Percentiles rank a stretch among this genome's conserved stretches.
Evolutionary conservation across 1,140 invertebrate species (phyloP).

Genomic region (Andrena cerasifolii): DNA sequence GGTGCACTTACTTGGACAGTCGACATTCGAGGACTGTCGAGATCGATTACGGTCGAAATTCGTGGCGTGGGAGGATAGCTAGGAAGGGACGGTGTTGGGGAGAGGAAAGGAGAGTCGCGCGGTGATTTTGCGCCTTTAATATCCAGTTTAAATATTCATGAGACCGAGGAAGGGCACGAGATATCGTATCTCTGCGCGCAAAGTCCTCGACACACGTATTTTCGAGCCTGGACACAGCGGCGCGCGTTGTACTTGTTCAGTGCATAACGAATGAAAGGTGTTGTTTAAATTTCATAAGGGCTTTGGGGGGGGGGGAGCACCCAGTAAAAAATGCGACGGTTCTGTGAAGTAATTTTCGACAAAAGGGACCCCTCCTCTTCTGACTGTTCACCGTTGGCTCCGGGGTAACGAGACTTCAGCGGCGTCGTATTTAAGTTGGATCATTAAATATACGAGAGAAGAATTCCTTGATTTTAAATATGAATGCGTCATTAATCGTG

Average conservation of each 20-base stretch:
- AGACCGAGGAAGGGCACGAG: slow-evolving; percentile 50
- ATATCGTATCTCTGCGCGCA: slow-evolving; percentile 42
- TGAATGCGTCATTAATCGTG: too few species aligned
- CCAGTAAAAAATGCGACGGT: slow-evolving; percentile 8
- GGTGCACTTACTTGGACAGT: slow-evolving; percentile 1
- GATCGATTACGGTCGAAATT: slow-evolving; percentile 68
- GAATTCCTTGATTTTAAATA: too few species aligned
- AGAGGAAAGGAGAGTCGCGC: slow-evolving; percentile 40
- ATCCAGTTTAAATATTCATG: slow-evolving; percentile 81
- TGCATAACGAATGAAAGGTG: slow-evolving; percentile 39
- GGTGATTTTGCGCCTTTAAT: slow-evolving; percentile 80
- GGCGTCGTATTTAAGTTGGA: too few species aligned
- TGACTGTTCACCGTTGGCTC: background rate
- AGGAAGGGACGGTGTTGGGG: slow-evolving; percentile 31
- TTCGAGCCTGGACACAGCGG: slow-evolving; percentile 34
- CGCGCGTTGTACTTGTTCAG: slow-evolving; percentile 18
- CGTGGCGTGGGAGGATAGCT: slow-evolving; percentile 43
- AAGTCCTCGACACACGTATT: slow-evolving; percentile 46
- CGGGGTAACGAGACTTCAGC: too few species aligned
- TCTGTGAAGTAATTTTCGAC: background rate
- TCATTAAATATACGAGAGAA: too few species aligned
- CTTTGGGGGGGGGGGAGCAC: background rate
- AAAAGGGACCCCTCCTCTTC: background rate
- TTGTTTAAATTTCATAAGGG: slow-evolving; percentile 39
- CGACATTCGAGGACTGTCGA: slow-evolving; percentile 36